Conservation (phyloP, 2,113 vertebrate genomes). For the Leptodactylus fuscus region DNA sequence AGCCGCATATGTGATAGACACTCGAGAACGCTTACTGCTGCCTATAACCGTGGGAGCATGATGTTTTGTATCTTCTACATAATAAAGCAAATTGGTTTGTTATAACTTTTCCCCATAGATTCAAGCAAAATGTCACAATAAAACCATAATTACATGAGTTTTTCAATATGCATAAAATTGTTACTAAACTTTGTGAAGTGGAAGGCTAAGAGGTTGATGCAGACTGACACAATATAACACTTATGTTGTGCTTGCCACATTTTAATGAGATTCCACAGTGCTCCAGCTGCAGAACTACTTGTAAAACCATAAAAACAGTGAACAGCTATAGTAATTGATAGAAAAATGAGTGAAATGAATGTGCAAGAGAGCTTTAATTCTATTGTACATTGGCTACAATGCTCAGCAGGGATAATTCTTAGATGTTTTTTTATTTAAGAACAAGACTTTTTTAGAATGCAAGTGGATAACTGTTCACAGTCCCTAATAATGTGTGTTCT, state of each 20-base stretch:
- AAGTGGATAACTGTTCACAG: neutral
- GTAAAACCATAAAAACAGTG: neutral
- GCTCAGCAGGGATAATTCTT: neutral
- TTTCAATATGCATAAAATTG: slow-evolving; percentile 9
- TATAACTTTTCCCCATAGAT: slow-evolving; percentile 14
- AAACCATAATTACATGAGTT: slow-evolving; percentile 19
- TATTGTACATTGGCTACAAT: neutral
- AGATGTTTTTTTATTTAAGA: neutral
- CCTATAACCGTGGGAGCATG: neutral
- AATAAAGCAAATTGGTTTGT: slow-evolving; percentile 30
- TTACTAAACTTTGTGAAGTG: slow-evolving; percentile 37
- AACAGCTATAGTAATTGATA: slow-evolving; percentile 15
- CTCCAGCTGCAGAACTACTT: neutral
- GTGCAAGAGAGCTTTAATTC: neutral
- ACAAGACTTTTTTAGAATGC: neutral
- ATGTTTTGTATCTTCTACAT: slow-evolving; percentile 1
- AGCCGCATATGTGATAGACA: neutral
- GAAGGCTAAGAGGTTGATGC: slow-evolving; percentile 19
- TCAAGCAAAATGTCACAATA: slow-evolving; percentile 5
- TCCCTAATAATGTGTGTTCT: neutral
- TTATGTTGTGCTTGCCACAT: neutral
- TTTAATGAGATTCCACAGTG: neutral
- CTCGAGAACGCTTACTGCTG: neutral
- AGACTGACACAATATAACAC: neutral
- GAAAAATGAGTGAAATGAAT: slow-evolving; percentile 4